Evolutionary conservation across 2,888 invertebrate genomes (phyloP).

Genomic region (Heliconius ethilla): DNA sequence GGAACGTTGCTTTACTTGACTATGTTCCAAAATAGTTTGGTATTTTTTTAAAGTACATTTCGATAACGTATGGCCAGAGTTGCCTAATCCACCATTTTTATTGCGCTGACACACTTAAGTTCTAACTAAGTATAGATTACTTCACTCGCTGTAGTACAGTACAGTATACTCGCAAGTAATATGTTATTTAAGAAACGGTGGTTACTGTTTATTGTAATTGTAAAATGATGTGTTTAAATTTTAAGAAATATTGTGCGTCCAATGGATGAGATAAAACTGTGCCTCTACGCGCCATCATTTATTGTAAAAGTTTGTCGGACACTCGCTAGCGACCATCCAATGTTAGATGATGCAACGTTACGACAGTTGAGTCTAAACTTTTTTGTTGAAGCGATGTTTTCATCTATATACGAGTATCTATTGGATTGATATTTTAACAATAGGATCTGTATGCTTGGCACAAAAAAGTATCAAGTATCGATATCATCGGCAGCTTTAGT

Average conservation of each 20-base stretch:
- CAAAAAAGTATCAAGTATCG: conserved; percentile 13
- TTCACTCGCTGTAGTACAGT: background rate
- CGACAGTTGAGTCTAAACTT: conserved; percentile 29
- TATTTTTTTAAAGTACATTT: conserved; percentile 38
- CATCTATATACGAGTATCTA: conserved; percentile 18
- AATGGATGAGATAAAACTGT: background rate
- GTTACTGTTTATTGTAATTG: background rate
- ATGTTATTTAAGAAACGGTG: background rate
- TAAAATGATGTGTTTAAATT: background rate
- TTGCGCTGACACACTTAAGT: conserved; percentile 40
- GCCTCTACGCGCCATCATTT: background rate
- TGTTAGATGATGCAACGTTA: conserved; percentile 34
- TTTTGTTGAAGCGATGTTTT: conserved; percentile 23
- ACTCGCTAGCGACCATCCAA: conserved; percentile 19
- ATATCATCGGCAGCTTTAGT: conserved; percentile 9
- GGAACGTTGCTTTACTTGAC: conserved; percentile 32
- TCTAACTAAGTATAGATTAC: conserved; percentile 2
- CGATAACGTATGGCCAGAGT: conserved; percentile 35
- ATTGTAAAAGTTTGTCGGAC: background rate
- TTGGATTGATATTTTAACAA: conserved; percentile 17
- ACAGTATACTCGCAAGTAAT: background rate
- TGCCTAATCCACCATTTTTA: conserved; percentile 40
- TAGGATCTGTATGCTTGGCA: conserved; percentile 4
- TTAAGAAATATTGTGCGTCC: background rate
- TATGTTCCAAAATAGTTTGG: conserved; percentile 32